Evolutionary conservation across 2,113 vertebrate species (phyloP), one percentile per base, ranked within the genome.

Genomic region (Strigops habroptila): DNA sequence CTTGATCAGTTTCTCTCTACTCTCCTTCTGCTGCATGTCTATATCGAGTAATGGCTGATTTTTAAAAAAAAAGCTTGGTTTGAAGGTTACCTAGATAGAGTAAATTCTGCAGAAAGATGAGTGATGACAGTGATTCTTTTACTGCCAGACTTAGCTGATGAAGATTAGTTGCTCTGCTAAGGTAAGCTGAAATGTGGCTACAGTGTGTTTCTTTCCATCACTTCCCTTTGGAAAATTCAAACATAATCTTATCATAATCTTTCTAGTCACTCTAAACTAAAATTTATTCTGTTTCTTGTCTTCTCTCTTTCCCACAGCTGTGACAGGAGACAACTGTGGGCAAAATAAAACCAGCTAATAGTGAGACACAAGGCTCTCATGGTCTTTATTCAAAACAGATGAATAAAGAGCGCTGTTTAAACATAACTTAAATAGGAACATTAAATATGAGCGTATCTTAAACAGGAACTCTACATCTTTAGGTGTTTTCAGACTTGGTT

Each of bases 91-190:
- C 49, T 96, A 86, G 67, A 73, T 90, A 48, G 51, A 77, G 46
- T 31, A 70, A 96, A 93, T 91, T 52, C 88, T 95, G 78, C 90
- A 95, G 73, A 95, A 96, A 71, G 93, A 95, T 82, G 91, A 97
- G 77, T 93, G 82, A 62, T 85, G 52, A 43, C 65, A 76, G 77
- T 25, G 44, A 37, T 76, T 85, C 39, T 82, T 93, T 73, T 65
- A 73, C 70, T 95, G 65, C 52, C 49, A 88, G 57, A 68, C 39
- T 59, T 62, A 68, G 57, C 35, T 82, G 35, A 85, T 73, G 57
- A 96, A 90, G 74, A 94, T 90, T 60, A 91, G 75, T 91, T 85
- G 44, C 63, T 82, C 44, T 90, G 70, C 49, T 85, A 82, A 86
- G 46, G 24, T 79, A 86, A 86, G 18, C 18, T 79, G 79, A 90